Percentiles rank a stretch among this genome's conserved stretches.
Evolutionary conservation across 2,888 invertebrate species (phyloP).

Genomic region (Callyntrura guangdongensis): DNA sequence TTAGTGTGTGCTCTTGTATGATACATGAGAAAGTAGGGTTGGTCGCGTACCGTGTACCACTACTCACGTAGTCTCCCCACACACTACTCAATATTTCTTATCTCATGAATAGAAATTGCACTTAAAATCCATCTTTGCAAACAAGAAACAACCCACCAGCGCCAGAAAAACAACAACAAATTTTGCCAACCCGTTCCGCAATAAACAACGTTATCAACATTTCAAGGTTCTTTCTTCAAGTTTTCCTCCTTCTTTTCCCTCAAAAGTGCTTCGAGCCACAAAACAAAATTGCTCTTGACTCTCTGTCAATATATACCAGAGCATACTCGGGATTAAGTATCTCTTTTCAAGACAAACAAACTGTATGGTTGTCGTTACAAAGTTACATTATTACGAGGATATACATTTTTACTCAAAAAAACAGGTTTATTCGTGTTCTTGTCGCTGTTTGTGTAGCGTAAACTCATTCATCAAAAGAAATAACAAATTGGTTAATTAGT

Average conservation of each 20-base stretch:
- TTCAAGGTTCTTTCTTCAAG: too few relatives aligned
- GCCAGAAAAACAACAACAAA: not conserved
- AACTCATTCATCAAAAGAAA: not conserved
- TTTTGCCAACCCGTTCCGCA: not conserved
- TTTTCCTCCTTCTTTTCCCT: too few relatives aligned
- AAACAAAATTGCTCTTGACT: not conserved
- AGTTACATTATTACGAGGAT: too few relatives aligned
- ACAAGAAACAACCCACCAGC: not conserved
- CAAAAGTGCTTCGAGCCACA: too few relatives aligned
- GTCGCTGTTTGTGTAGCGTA: not conserved
- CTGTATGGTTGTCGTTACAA: not conserved
- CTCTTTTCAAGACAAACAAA: not conserved
- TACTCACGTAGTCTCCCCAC: not conserved
- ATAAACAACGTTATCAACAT: too few relatives aligned
- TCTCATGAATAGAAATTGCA: constrained; percentile 49
- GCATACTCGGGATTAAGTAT: not conserved
- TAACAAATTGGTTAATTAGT: constrained; percentile 51
- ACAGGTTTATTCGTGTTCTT: too few relatives aligned
- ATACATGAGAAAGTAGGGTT: not conserved
- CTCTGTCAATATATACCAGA: not conserved
- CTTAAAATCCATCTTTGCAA: constrained; percentile 4
- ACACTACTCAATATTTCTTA: not conserved
- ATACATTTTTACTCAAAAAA: too few relatives aligned
- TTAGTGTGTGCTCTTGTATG: not conserved
- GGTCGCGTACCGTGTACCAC: too few relatives aligned